Evolutionary conservation across 2,888 invertebrate species (phyloP), one percentile per base, ranked within the genome.

Genomic region (Andrena bicolor): DNA sequence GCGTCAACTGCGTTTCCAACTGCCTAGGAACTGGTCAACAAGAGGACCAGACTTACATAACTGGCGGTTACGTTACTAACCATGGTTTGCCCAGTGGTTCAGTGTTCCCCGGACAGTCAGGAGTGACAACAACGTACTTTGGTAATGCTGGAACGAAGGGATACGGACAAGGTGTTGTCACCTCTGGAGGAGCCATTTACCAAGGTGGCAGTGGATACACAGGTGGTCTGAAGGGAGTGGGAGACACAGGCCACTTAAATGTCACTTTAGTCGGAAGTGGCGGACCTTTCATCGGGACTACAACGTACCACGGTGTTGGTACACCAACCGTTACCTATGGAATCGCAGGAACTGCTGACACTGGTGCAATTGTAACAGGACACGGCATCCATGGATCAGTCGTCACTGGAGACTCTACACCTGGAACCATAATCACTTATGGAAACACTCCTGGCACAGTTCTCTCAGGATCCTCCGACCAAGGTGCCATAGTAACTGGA

Each of bases 351-450:
- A 72, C 74, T 10, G n/a, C 51, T 2, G 74, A 65, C 5, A 76
- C 78, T 28, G 88, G 86, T 13, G 61, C 66, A 6, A 82, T 87
- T 51, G 10, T 80, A 7, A 86, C 82, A 35, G 91, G 87, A 16
- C 72, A 70, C 10, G 81, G 56, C 10, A 51, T 77, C 1, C 83
- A 86, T 5, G 88, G 87, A 49, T 65, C 78, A 10, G 78, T 86
- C 10, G 28, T 71, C 13, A 88, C 86, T 0, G 81, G 73, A 49
- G 83, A 76, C 28, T 90, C 86, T 4, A 79, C 81, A 48, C 87
- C 90, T 2, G 90, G 89, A n/a, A 83, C 86, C 6, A 26, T 87
- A 5, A 69, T 86, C 10, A 78, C 83, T n/a, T 86, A 86, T 4
- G 89, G 89, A 26, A 84, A 83, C 5, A 61, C 51, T 48, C 76